phyloP scores from a whole-genome alignment of 2,113 vertebrate genomes.

The Leptocoma aspasia region DNA sequence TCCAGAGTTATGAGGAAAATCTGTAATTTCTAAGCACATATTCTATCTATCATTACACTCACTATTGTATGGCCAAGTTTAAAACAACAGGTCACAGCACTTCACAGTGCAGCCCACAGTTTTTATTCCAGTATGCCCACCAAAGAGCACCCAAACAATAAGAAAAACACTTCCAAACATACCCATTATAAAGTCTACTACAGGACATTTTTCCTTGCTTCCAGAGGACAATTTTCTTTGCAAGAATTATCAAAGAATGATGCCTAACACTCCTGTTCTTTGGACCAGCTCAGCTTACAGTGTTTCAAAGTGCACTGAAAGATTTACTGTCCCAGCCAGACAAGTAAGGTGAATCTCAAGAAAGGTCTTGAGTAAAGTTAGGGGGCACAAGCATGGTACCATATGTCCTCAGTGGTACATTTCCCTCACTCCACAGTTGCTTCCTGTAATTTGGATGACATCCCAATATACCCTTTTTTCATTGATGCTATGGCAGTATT shows the following conservation, averaged over 20 bases:
- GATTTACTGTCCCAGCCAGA: background rate
- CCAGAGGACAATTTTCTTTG: background rate
- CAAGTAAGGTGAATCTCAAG: accelerated
- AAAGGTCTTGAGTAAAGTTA: background rate
- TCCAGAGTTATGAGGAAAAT: background rate
- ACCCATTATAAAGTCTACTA: background rate
- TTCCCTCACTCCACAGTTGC: background rate
- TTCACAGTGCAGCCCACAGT: background rate
- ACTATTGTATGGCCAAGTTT: background rate
- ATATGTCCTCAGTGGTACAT: background rate
- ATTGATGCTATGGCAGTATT: background rate
- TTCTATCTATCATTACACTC: background rate
- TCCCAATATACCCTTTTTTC: background rate
- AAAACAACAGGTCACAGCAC: background rate
- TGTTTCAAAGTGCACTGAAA: background rate
- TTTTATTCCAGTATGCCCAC: background rate
- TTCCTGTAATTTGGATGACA: background rate
- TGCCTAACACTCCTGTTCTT: background rate
- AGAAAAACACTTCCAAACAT: background rate
- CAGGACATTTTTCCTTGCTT: background rate
- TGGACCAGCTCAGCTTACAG: background rate
- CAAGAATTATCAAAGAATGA: background rate
- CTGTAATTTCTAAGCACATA: background rate
- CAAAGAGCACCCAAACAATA: background rate
- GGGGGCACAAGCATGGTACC: background rate